Conservation (phyloP, 30 jellyfish, hydroid and myxozoan species). For the Mastigias papua region DNA sequence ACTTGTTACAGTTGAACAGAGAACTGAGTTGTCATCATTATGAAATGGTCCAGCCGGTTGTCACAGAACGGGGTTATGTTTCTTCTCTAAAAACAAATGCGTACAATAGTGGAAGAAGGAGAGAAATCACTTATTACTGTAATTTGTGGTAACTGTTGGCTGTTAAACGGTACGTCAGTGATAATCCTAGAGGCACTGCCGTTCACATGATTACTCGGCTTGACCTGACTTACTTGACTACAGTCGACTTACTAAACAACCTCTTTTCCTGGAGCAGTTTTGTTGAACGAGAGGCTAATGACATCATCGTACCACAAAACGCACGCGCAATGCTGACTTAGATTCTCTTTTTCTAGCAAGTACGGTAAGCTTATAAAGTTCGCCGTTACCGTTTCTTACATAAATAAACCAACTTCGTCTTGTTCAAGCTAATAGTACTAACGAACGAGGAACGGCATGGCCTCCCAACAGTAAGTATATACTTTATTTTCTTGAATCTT, state of each 20-base stretch:
- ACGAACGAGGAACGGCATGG: constrained; percentile 23
- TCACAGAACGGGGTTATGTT: too few species aligned
- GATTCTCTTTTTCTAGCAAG: constrained; percentile 43
- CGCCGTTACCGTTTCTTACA: background rate
- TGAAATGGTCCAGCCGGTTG: too few species aligned
- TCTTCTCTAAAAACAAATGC: too few species aligned
- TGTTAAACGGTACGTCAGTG: too few species aligned
- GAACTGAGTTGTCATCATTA: too few species aligned
- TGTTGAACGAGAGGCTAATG: constrained; percentile 17
- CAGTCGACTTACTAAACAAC: background rate
- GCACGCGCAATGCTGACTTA: constrained; percentile 78
- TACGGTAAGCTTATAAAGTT: constrained; percentile 5
- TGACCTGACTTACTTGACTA: too few species aligned
- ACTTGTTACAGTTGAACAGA: too few species aligned
- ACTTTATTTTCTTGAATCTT: background rate
- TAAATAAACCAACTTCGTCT: background rate
- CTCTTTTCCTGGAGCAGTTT: background rate
- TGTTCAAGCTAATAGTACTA: background rate
- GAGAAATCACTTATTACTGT: too few species aligned
- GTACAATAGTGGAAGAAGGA: too few species aligned
- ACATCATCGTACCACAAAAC: constrained; percentile 39
- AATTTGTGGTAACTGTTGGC: too few species aligned
- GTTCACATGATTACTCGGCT: too few species aligned
- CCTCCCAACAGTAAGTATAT: constrained; percentile 67
- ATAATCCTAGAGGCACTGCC: too few species aligned